Evolutionary conservation across 2,888 invertebrate species (phyloP).

Genomic region (Aspidapion aeneum): DNA sequence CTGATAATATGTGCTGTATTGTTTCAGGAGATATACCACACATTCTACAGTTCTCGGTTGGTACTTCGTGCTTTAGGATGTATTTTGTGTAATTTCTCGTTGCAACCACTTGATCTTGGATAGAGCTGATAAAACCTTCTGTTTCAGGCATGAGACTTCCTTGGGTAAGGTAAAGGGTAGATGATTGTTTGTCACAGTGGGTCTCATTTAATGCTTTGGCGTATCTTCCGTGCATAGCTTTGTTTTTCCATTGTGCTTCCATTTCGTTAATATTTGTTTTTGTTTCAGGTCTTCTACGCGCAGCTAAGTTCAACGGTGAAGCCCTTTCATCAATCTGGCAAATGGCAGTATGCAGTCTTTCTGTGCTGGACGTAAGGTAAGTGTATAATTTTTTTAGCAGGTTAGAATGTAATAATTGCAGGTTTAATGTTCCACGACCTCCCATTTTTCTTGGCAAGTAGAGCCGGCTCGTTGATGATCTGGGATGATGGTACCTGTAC

Average conservation of each 20-base stretch:
- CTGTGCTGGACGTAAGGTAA: neutral
- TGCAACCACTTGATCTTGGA: neutral
- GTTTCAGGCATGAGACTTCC: conserved; percentile 1
- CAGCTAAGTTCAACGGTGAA: neutral
- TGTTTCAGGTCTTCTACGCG: neutral
- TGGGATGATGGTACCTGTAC: neutral
- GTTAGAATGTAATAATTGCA: neutral
- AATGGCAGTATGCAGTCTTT: neutral
- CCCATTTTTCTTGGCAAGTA: conserved; percentile 3
- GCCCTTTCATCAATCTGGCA: neutral
- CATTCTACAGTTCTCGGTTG: conserved; percentile 2
- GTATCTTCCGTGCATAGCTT: conserved; percentile 4
- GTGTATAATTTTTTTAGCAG: neutral
- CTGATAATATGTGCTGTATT: conserved; percentile 2
- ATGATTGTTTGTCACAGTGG: neutral
- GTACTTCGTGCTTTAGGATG: neutral
- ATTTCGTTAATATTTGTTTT: neutral
- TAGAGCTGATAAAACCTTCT: conserved; percentile 2
- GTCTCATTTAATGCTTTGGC: neutral
- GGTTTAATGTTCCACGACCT: neutral
- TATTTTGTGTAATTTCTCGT: conserved; percentile 2
- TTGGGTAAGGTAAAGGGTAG: conserved; percentile 1
- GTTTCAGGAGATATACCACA: neutral
- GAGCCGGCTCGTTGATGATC: neutral
- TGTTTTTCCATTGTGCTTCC: conserved; percentile 2